Evolutionary conservation across 2,113 vertebrate species (phyloP).

Genomic region (Lagopus muta): DNA sequence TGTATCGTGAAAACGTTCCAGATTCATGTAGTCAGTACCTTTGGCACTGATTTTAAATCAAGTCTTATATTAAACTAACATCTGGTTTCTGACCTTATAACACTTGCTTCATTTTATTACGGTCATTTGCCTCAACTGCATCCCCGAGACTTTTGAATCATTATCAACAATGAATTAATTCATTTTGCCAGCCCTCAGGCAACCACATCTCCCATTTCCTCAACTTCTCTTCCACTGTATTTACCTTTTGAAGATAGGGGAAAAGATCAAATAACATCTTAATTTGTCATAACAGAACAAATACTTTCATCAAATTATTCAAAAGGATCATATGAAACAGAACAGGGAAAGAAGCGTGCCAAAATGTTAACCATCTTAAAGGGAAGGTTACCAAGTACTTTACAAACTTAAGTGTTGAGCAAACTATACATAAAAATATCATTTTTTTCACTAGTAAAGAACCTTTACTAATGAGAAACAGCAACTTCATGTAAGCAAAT

Average conservation of each 20-base stretch:
- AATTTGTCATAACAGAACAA: constrained; percentile 33
- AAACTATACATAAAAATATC: neutral
- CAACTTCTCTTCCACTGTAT: constrained; percentile 26
- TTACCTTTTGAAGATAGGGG: constrained; percentile 37
- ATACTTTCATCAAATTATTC: constrained; percentile 3
- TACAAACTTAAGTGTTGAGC: neutral
- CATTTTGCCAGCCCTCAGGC: constrained; percentile 57
- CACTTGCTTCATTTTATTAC: constrained; percentile 29
- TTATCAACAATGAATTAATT: constrained; percentile 60
- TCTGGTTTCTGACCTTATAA: constrained; percentile 61
- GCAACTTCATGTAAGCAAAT: neutral
- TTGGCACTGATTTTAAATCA: constrained; percentile 28
- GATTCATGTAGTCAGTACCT: constrained; percentile 8
- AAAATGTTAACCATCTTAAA: neutral
- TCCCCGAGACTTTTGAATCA: constrained; percentile 51
- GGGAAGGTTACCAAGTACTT: neutral
- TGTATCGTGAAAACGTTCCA: constrained; percentile 7
- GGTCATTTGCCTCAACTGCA: constrained; percentile 48
- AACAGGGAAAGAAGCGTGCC: neutral
- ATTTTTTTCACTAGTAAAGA: neutral
- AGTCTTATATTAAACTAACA: constrained; percentile 48
- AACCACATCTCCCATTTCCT: constrained; percentile 43
- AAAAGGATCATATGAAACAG: constrained; percentile 14
- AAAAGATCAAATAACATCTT: constrained; percentile 44
- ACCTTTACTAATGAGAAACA: neutral